Conservation (phyloP, 2,113 vertebrate genomes). For the Cariama cristata region DNA sequence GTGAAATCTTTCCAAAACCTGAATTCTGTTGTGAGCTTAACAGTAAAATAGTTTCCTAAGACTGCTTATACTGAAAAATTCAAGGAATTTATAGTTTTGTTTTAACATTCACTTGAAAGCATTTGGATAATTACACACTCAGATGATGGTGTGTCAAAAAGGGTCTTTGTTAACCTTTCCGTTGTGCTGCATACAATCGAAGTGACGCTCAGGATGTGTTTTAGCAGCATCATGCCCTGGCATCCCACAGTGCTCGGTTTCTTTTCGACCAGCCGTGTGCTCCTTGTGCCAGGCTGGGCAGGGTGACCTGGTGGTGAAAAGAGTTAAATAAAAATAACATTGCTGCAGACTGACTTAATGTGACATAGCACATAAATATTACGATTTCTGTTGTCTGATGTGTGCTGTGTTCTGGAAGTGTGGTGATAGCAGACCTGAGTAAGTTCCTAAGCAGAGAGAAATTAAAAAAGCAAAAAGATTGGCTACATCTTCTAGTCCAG, state of each 20-base stretch:
- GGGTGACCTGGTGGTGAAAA: background rate
- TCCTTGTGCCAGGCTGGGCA: background rate
- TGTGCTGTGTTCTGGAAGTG: background rate
- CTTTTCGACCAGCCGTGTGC: fast-evolving
- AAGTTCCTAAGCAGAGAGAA: background rate
- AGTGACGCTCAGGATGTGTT: background rate
- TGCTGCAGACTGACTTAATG: background rate
- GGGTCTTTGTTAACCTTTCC: background rate
- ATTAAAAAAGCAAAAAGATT: background rate
- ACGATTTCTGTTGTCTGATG: background rate
- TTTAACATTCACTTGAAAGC: background rate
- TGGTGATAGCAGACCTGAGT: background rate
- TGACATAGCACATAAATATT: background rate
- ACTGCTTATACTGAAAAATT: background rate
- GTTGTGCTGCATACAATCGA: fast-evolving
- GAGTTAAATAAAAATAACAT: background rate
- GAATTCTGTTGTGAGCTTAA: background rate
- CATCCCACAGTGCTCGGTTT: background rate
- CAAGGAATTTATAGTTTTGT: background rate
- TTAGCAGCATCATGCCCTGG: background rate
- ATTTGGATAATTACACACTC: background rate
- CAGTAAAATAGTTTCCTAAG: background rate
- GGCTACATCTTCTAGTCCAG: background rate
- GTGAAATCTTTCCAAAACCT: background rate
- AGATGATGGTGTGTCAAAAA: background rate